Evolutionary conservation across 2,113 vertebrate genomes (phyloP), one percentile per base, ranked within the genome.

Genomic region (Canis aureus): DNA sequence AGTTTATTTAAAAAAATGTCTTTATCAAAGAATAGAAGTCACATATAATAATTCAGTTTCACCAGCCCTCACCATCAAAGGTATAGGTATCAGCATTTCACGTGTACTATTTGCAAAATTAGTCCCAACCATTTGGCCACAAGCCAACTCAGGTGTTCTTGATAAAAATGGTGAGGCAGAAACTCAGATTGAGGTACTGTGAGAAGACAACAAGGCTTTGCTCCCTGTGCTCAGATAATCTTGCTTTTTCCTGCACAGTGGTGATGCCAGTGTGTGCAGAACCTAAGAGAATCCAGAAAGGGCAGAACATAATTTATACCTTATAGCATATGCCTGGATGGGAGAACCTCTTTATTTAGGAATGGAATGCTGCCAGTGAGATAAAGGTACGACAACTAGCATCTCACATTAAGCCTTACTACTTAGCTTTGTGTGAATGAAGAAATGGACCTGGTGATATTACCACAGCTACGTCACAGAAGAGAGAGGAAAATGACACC

Each of bases 1-100:
- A 12, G 51, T 95, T 97, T 89, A 91, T 69, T 95, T 15, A 22
- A 57, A 95, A 95, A 76, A 62, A 74, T 11, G 15, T 32, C 35
- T 76, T 92, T 73, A 62, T 90, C 60, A 93, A 64, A 78, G 35
- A 69, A 49, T 35, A 74, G 0, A 11, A 73, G 29, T 83, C 19
- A 55, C 4, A 16, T 78, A 38, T 25, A 59, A 16, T 74, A 62
- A 76, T 29, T 57, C 35, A 51, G 38, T 53, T 74, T 74, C 22
- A 32, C 62, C 29, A 83, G 8, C 9, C 5, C 15, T 82, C 12
- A 12, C 35, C 38, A 69, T 88, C 22, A 11, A 17, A 86, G 25
- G 2, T 57, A 0, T 15, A 59, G 20, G 17, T 59, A 8, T 25
- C 91, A 78, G 66, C n/a, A 22, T 60, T 88, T 79, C 25, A 62